Conservation (phyloP, 2,888 invertebrate genomes). For the Pseudanteris insignis region DNA sequence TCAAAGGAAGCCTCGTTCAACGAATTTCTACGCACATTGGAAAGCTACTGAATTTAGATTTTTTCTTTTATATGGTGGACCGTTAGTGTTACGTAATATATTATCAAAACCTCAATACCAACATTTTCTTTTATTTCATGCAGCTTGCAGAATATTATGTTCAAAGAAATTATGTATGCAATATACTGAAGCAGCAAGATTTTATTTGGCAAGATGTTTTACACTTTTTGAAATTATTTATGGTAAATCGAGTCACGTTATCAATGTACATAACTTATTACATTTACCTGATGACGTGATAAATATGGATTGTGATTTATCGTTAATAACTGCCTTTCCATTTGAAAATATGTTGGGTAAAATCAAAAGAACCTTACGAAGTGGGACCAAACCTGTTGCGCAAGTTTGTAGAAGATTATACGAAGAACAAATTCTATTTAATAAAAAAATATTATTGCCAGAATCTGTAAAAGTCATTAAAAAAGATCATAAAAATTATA, state of each 20-base stretch:
- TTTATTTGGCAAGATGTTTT: constrained; percentile 9
- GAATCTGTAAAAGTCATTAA: too few species aligned
- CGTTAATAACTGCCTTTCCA: constrained; percentile 2
- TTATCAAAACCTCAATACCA: constrained; percentile 4
- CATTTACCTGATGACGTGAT: constrained; percentile 21
- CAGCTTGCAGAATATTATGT: constrained; percentile 14
- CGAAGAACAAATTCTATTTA: constrained; percentile 6
- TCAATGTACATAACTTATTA: constrained; percentile 12
- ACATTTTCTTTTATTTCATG: constrained; percentile 19
- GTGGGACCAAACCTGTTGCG: constrained; percentile 5
- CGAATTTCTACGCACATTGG: constrained; percentile 4
- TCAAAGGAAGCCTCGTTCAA: neutral
- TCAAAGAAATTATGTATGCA: constrained; percentile 3
- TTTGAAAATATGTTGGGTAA: constrained; percentile 6
- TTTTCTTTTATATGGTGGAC: constrained; percentile 18
- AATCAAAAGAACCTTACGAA: constrained; percentile 5
- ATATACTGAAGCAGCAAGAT: constrained; percentile 6
- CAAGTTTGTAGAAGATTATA: constrained; percentile 2
- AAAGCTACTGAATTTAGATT: constrained; percentile 14
- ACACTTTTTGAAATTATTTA: constrained; percentile 2
- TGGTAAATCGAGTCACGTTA: constrained; percentile 5
- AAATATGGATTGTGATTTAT: neutral
- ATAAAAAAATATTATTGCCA: too few species aligned
- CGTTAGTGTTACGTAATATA: constrained; percentile 15
- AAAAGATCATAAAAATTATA: too few species aligned